Base-by-base conservation (phyloP, 30 jellyfish, hydroid and myxozoan genomes). In the Haliclystus octoradiatus region DNA sequence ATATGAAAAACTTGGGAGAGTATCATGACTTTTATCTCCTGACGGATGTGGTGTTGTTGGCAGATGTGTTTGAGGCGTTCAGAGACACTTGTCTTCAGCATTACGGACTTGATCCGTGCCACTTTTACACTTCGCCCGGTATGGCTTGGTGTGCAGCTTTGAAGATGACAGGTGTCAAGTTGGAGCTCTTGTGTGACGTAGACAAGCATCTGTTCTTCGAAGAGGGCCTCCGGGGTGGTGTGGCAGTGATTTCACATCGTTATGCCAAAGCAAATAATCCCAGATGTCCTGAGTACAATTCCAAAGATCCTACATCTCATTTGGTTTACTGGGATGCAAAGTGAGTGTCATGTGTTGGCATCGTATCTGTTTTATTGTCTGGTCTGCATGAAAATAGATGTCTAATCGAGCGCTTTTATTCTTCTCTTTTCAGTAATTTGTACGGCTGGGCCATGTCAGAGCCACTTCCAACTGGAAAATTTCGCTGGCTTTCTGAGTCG, bases 361-460 rank as follows among this genome's bases (percentile, higher is more conserved):
- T n/a, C n/a, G n/a, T n/a, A n/a, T n/a, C n/a, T n/a, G n/a, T n/a
- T n/a, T n/a, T n/a, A n/a, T n/a, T n/a, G n/a, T n/a, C n/a, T n/a
- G n/a, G n/a, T n/a, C n/a, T n/a, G n/a, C n/a, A n/a, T n/a, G n/a
- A n/a, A n/a, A n/a, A n/a, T n/a, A n/a, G n/a, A n/a, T n/a, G n/a
- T n/a, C n/a, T n/a, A n/a, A n/a, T n/a, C n/a, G n/a, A n/a, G n/a
- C n/a, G n/a, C n/a, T n/a, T n/a, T n/a, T n/a, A n/a, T n/a, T n/a
- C n/a, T n/a, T n/a, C n/a, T n/a, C n/a, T n/a, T n/a, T n/a, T n/a
- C n/a, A n/a, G 77, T 34, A 76, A 84, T 76, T 26, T 69, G 28
- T 69, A 79, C 73, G 92, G 92, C 2, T 84, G 95, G 94, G 92
- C 92, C 14, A 84, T 84, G 95, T 0, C 69, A 1, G 83, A n/a